Percentiles rank a stretch among this genome's conserved stretches.
These are phyloP conservation scores for Hirundo rustica DNA, from an alignment of 2,797 vertebrate species.

Conservation along the genomic window DNA sequence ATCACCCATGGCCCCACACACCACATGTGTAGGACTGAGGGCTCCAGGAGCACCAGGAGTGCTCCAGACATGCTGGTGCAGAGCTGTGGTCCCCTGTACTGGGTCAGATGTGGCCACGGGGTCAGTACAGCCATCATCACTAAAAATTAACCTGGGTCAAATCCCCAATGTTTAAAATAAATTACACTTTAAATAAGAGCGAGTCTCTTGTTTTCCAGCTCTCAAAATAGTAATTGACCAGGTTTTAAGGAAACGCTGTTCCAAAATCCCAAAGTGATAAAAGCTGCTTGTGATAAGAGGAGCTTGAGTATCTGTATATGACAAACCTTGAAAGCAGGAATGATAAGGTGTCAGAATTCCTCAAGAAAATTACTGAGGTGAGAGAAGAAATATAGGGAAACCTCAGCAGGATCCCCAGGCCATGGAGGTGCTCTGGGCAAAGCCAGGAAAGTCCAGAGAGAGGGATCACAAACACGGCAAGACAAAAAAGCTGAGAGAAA, in stretches of 20 bases:
- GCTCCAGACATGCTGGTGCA: background rate
- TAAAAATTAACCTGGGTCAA: background rate
- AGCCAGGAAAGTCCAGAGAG: background rate
- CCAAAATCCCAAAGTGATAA: background rate
- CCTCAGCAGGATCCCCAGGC: background rate
- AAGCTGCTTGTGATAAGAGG: background rate
- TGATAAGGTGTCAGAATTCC: background rate
- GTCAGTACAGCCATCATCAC: background rate
- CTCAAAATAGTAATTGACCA: background rate
- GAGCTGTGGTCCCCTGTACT: rapidly evolving
- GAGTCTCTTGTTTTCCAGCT: background rate
- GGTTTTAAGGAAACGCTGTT: background rate
- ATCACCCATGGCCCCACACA: background rate
- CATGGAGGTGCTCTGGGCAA: background rate
- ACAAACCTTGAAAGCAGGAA: background rate
- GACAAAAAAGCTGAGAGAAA: background rate
- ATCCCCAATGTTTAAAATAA: background rate
- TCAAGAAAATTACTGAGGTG: background rate
- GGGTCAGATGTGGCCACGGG: background rate
- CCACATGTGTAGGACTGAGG: rapidly evolving
- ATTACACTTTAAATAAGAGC: rapidly evolving
- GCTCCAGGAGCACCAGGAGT: background rate
- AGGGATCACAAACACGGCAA: background rate
- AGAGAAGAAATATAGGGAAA: background rate
- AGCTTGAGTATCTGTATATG: background rate